Base-by-base conservation (phyloP, 1,140 invertebrate species). In the Probaryconus sp. region DNA sequence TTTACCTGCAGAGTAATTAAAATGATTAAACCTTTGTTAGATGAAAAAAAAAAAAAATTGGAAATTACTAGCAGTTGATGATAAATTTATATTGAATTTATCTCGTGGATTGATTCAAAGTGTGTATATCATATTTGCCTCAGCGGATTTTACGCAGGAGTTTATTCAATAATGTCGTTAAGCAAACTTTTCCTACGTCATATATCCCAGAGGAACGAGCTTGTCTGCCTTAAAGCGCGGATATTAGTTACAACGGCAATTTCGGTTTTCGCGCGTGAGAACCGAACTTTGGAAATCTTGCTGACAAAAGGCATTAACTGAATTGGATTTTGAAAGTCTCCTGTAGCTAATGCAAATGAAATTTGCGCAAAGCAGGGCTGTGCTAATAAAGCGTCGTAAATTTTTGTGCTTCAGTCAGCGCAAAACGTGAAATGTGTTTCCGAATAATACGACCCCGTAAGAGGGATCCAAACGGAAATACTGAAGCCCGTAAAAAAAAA, bases 401-500 rank as follows among this genome's bases (percentile, higher is more conserved):
- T 37, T 53, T 33, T 50, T 31, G 21, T 18, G 17, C 42, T 40
- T 20, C 43, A 58, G 43, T 47, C 42, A 35, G 65, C 47, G n/a
- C n/a, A n/a, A n/a, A n/a, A n/a, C n/a, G n/a, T n/a, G 30, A 58
- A 60, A 51, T 31, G 30, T 24, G 53, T 60, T 69, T 60, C 35
- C 38, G 47, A 60, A 60, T 60, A n/a, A n/a, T n/a, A n/a, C n/a
- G n/a, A n/a, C n/a, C n/a, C n/a, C n/a, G n/a, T n/a, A n/a, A n/a
- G n/a, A n/a, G n/a, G n/a, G n/a, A n/a, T n/a, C n/a, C n/a, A n/a
- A n/a, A n/a, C n/a, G n/a, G n/a, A n/a, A n/a, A n/a, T n/a, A n/a
- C n/a, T n/a, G 65, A 69, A 20, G 37, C 16, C 31, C 53, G 55
- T 69, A 69, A 69, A 67, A 60, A 53, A 69, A 53, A 69, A 67